Conservation (phyloP, 2,113 vertebrate genomes). For the Pandion haliaetus region DNA sequence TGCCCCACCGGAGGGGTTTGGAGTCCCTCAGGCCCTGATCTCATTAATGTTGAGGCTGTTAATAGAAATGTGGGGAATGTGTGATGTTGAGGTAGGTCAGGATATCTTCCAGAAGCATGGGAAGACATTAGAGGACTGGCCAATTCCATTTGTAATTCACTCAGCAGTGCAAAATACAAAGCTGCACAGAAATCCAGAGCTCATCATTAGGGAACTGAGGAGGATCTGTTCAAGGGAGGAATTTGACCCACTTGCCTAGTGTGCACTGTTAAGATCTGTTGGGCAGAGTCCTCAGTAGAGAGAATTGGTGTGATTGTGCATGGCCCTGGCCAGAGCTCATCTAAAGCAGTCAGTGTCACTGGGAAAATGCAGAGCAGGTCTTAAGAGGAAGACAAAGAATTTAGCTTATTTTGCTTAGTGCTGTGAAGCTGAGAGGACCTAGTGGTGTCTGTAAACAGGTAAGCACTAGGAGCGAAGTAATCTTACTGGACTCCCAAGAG, state of each 20-base stretch:
- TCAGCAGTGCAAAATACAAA: background rate
- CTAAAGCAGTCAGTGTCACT: background rate
- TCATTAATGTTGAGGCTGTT: background rate
- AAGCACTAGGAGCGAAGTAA: background rate
- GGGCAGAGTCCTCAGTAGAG: background rate
- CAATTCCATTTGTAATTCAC: background rate
- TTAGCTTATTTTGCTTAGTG: background rate
- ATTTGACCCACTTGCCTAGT: fast-evolving
- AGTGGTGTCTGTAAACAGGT: background rate
- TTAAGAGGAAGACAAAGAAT: background rate
- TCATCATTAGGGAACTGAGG: background rate
- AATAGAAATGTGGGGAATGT: background rate
- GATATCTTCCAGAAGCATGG: background rate
- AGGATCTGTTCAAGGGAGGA: background rate
- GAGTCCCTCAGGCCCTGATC: background rate
- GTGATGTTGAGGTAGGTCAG: background rate
- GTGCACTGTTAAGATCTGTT: background rate
- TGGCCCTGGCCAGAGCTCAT: background rate
- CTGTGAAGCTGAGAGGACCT: background rate
- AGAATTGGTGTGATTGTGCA: background rate
- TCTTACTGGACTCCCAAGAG: background rate
- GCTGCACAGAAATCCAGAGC: background rate
- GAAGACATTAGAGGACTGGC: background rate
- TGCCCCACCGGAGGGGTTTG: too few species aligned
- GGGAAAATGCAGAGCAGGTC: background rate